Evolutionary conservation across 1,140 invertebrate species (phyloP).

Genomic region (Lordiphosa mommai): DNA sequence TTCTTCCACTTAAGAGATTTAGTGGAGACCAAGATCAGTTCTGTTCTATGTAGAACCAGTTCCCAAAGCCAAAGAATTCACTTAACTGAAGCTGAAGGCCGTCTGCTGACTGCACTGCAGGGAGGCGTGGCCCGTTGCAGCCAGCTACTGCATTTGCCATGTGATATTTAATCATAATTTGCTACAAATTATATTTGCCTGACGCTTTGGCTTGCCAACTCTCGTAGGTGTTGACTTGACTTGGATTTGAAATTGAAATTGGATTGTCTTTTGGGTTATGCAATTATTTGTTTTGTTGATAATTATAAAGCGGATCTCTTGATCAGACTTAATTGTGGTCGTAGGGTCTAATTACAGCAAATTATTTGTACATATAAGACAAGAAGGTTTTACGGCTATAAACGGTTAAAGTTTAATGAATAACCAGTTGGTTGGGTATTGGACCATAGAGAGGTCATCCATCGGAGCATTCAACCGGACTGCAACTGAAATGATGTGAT

Average conservation of each 20-base stretch:
- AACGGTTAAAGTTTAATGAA: slow-evolving; percentile 1
- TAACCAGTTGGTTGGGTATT: not conserved
- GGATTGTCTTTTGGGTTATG: slow-evolving; percentile 44
- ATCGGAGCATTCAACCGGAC: slow-evolving; percentile 22
- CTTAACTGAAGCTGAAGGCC: slow-evolving; percentile 50
- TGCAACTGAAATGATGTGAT: slow-evolving; percentile 5
- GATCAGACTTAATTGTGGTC: slow-evolving; percentile 45
- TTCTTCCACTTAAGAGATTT: slow-evolving; percentile 43
- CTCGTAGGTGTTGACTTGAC: slow-evolving; percentile 45
- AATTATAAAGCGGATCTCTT: slow-evolving; percentile 68
- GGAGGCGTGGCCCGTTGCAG: slow-evolving; percentile 33
- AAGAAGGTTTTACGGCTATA: not conserved
- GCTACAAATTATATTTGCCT: slow-evolving; percentile 27
- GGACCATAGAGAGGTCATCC: slow-evolving; percentile 15
- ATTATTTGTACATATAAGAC: slow-evolving; percentile 52
- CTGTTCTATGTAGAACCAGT: slow-evolving; percentile 45
- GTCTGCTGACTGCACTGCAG: slow-evolving; percentile 34
- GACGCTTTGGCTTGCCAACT: slow-evolving; percentile 6
- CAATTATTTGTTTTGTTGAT: slow-evolving; percentile 18
- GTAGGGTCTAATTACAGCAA: slow-evolving; percentile 56
- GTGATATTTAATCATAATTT: slow-evolving; percentile 47
- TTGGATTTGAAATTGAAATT: slow-evolving; percentile 34
- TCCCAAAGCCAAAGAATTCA: slow-evolving; percentile 44
- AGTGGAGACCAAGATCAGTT: slow-evolving; percentile 24
- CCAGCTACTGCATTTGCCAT: slow-evolving; percentile 13